Conservation (phyloP, 2,797 vertebrate species). For the Orientallactaga sibirica region DNA sequence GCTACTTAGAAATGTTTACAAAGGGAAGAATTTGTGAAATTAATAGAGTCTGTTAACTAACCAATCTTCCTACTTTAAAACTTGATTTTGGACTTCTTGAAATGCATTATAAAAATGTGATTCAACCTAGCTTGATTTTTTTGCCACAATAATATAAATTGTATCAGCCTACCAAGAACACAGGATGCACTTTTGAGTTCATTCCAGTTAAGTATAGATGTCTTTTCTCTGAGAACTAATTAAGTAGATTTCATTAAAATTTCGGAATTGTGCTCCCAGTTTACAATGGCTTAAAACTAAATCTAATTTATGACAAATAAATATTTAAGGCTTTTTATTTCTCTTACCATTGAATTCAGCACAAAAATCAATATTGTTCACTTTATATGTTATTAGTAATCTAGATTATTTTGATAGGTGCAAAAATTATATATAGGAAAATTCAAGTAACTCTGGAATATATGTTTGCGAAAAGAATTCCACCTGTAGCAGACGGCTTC, state of each 20-base stretch:
- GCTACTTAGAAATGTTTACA: slow-evolving; percentile 50
- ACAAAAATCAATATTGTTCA: background rate
- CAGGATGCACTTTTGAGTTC: slow-evolving; percentile 53
- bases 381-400: slow-evolving; percentile 38
- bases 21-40: background rate
- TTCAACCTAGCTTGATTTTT: background rate
- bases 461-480: too few species aligned
- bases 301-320: slow-evolving; percentile 26
- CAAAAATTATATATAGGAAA: slow-evolving; percentile 50
- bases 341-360: background rate
- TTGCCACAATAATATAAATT: slow-evolving; percentile 28
- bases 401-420: slow-evolving; percentile 30
- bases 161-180: slow-evolving; percentile 42
- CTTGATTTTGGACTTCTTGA: slow-evolving; percentile 52
- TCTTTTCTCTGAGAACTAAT: slow-evolving; percentile 57
- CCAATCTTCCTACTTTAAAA: slow-evolving; percentile 41
- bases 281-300: slow-evolving; percentile 55
- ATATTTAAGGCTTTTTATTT: slow-evolving; percentile 20
- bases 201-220: slow-evolving; percentile 17
- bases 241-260: slow-evolving; percentile 63
- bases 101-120: background rate
- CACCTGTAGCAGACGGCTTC: too few species aligned
- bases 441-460: background rate
- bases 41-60: background rate
- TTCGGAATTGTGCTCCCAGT: slow-evolving; percentile 49